A percentile compares a stretch with the other conserved stretches of the same genome.
These are phyloP conservation scores for Ptychadena robeensis DNA, from an alignment of 2,797 vertebrate species.

Conservation along the genomic window DNA sequence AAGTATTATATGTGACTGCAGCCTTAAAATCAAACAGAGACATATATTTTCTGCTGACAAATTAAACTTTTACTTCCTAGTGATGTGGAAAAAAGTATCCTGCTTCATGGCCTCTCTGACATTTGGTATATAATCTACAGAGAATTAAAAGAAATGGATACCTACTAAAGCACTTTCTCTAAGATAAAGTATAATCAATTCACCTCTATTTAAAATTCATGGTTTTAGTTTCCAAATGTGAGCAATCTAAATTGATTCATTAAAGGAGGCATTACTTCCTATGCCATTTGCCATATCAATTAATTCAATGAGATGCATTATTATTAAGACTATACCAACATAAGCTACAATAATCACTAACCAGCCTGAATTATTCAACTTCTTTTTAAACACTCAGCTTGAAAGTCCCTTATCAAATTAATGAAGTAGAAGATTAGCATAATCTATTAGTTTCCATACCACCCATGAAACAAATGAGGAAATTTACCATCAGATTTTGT, in stretches of 20 bases:
- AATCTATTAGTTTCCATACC: conserved; percentile 1
- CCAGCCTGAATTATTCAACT: neutral
- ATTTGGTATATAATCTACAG: no score
- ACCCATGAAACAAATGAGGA: neutral
- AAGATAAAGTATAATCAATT: neutral
- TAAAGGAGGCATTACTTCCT: neutral
- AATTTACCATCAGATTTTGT: neutral
- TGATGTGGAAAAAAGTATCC: no score
- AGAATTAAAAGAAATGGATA: no score
- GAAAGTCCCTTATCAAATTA: neutral
- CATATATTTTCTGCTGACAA: no score
- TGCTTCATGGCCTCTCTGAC: no score
- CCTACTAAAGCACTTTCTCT: no score
- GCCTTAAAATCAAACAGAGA: no score
- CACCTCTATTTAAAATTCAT: neutral
- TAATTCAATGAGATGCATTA: conserved; percentile 2
- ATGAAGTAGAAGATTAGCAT: neutral
- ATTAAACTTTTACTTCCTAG: no score
- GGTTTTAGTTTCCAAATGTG: conserved; percentile 1
- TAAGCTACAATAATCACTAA: conserved; percentile 1
- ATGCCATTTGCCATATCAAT: neutral
- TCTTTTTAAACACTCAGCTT: neutral
- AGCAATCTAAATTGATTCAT: neutral
- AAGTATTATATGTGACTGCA: no score
- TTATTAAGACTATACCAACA: neutral